Percentiles rank a stretch among this genome's conserved stretches.
Conservation (phyloP, 2,888 invertebrate genomes). For the Chymomyza fuscimana region DNA sequence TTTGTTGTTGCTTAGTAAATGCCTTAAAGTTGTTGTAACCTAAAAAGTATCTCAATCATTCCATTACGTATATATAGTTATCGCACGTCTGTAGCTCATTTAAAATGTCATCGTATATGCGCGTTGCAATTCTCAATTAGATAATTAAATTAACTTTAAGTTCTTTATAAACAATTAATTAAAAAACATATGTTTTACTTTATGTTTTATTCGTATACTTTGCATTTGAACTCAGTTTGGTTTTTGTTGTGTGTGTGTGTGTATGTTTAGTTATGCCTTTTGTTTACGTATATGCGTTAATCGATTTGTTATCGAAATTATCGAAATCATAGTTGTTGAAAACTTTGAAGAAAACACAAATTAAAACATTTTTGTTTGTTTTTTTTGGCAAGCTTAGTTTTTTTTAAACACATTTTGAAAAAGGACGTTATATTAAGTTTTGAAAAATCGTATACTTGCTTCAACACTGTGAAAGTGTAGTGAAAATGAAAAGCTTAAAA, state of each 20-base stretch:
- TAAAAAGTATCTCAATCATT: conserved; percentile 40
- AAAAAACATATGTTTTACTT: conserved; percentile 57
- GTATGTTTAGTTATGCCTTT: conserved; percentile 28
- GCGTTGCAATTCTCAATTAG: conserved; percentile 62
- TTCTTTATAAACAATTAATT: conserved; percentile 63
- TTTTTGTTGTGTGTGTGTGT: conserved; percentile 50
- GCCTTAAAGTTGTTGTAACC: conserved; percentile 54
- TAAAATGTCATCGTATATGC: conserved; percentile 77
- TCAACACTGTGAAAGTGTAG: conserved; percentile 45
- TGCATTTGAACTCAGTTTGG: conserved; percentile 80
- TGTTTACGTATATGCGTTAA: conserved; percentile 69
- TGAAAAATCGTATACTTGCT: conserved; percentile 71
- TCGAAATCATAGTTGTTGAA: conserved; percentile 34
- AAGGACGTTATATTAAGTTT: conserved; percentile 61
- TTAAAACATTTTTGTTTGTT: conserved; percentile 18
- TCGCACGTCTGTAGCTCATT: conserved; percentile 64
- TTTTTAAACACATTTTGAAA: conserved; percentile 50
- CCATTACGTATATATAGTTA: conserved; percentile 62
- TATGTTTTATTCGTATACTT: conserved; percentile 79
- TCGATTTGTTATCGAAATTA: conserved; percentile 39
- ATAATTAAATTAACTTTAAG: conserved; percentile 67
- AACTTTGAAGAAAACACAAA: conserved; percentile 16
- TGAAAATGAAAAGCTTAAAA: conserved; percentile 46
- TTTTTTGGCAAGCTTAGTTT: conserved; percentile 66
- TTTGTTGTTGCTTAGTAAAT: conserved; percentile 58